Conservation (phyloP, 1,140 invertebrate species). For the Conopomorpha cramerella region DNA sequence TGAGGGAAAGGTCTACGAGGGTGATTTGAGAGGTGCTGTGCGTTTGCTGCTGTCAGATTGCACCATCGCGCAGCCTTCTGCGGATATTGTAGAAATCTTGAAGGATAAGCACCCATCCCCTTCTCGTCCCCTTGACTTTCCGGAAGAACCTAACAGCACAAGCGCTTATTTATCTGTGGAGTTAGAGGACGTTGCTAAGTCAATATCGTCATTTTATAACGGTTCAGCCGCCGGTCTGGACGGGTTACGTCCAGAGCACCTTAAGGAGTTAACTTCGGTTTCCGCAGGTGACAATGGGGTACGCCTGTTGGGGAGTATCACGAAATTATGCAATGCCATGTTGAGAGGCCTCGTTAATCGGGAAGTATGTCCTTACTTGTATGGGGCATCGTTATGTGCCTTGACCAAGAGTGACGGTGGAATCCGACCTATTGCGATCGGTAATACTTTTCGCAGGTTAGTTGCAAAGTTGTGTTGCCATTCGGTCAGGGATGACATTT, state of each 20-base stretch:
- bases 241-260: conserved; percentile 1
- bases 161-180: background rate
- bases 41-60: background rate
- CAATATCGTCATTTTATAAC: background rate
- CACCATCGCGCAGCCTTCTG: background rate
- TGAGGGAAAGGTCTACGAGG: conserved; percentile 3
- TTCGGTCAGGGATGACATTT: background rate
- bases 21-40: conserved; percentile 4
- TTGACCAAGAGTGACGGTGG: background rate
- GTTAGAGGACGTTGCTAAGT: background rate
- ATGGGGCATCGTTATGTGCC: conserved; percentile 1
- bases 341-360: background rate
- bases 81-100: background rate
- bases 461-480: background rate
- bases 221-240: conserved; percentile 1
- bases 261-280: background rate
- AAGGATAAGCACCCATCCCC: background rate
- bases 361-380: background rate
- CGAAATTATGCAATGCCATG: background rate
- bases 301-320: background rate
- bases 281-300: background rate
- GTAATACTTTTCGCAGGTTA: background rate
- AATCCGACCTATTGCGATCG: background rate
- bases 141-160: background rate
- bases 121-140: background rate